Evolutionary conservation across 2,797 vertebrate genomes (phyloP).

Genomic region (Alauda arvensis): DNA sequence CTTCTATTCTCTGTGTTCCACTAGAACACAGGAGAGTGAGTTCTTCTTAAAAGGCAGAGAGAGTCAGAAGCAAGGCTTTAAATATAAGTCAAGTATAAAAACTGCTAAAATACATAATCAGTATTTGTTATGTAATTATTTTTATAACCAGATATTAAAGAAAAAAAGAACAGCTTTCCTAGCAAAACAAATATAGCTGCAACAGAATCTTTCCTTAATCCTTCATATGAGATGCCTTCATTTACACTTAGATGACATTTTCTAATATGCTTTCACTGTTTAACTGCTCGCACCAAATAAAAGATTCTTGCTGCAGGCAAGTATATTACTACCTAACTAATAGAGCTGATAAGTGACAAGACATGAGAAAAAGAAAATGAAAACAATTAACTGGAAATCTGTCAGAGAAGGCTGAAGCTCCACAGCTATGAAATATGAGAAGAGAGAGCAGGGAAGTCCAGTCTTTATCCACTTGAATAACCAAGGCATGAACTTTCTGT

Average conservation of each 20-base stretch:
- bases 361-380: neutral
- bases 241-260: neutral
- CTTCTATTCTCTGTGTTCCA: neutral
- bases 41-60: neutral
- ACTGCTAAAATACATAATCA: neutral
- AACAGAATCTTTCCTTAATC: neutral
- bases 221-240: neutral
- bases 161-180: neutral
- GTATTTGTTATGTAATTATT: neutral
- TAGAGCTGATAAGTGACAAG: neutral
- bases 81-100: neutral
- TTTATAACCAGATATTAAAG: neutral
- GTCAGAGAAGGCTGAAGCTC: slow-evolving; percentile 3
- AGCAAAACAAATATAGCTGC: slow-evolving; percentile 4
- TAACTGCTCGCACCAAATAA: slow-evolving; percentile 9
- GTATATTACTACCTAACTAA: neutral
- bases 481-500: neutral
- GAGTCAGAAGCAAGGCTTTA: neutral
- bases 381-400: slow-evolving; percentile 33
- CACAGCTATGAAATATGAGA: neutral
- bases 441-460: neutral
- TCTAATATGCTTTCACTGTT: neutral
- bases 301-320: slow-evolving; percentile 13
- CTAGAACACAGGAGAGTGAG: neutral
- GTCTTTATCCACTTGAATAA: neutral